phyloP scores from a whole-genome alignment of 2,113 vertebrate genomes.

The Gymnarchus niloticus region DNA sequence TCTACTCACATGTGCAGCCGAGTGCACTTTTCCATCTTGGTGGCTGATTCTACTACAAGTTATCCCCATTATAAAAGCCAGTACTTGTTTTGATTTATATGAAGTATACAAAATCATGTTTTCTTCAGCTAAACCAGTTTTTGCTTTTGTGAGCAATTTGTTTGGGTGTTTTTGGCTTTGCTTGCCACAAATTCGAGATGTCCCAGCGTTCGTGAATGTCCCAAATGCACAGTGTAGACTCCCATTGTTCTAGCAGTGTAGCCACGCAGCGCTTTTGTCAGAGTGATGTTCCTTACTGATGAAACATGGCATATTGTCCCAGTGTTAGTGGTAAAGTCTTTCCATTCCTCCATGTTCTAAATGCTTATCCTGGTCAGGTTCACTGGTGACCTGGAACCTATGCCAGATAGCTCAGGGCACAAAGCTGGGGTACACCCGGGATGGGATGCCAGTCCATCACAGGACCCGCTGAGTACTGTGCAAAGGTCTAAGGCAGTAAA shows the following conservation, averaged over 20 bases:
- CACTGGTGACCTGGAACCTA: too few species aligned
- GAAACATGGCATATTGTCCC: neutral
- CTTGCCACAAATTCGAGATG: neutral
- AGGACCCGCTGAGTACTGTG: too few species aligned
- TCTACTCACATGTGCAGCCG: neutral
- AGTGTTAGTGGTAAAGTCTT: neutral
- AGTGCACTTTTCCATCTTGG: neutral
- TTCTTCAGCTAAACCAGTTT: neutral
- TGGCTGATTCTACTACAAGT: neutral
- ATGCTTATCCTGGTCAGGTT: too few species aligned
- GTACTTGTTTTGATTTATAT: constrained; percentile 8
- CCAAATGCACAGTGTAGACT: neutral
- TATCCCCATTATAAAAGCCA: neutral
- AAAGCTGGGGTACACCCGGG: too few species aligned
- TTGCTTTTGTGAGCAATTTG: neutral
- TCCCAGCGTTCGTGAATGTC: neutral
- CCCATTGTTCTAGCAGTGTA: neutral
- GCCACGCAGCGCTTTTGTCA: neutral
- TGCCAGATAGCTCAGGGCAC: too few species aligned
- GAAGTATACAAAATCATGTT: neutral
- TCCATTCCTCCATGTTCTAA: too few species aligned
- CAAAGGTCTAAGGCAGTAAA: too few species aligned
- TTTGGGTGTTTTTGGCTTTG: neutral
- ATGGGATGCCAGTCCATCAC: too few species aligned
- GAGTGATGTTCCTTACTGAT: neutral